Conservation (phyloP, 2,113 vertebrate genomes). For the Megalops atlanticus region DNA sequence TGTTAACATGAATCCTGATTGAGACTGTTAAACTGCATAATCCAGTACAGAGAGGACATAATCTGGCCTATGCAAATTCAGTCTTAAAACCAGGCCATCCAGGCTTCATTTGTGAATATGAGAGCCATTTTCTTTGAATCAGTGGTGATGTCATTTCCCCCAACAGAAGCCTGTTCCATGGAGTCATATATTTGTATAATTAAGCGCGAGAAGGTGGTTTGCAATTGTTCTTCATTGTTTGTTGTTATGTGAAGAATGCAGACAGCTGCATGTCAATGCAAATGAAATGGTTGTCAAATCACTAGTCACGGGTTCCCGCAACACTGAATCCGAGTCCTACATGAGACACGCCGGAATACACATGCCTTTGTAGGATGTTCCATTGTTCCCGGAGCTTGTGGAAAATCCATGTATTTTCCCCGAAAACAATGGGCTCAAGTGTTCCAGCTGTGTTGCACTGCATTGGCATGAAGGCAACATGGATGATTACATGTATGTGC, state of each 20-base stretch:
- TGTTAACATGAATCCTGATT: too few species aligned
- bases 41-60: too few species aligned
- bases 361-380: background rate
- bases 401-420: background rate
- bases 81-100: too few species aligned
- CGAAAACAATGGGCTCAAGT: background rate
- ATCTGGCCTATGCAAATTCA: too few species aligned
- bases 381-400: background rate
- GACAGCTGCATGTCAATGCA: background rate
- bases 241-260: background rate
- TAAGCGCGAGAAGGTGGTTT: background rate
- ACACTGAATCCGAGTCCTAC: background rate
- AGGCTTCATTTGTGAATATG: too few species aligned
- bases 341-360: background rate
- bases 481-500: too few species aligned
- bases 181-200: too few species aligned
- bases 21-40: too few species aligned
- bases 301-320: background rate
- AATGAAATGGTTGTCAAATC: background rate
- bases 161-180: too few species aligned
- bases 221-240: background rate
- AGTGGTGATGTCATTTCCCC: too few species aligned
- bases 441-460: background rate
- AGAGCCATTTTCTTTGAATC: too few species aligned
- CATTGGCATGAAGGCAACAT: too few species aligned